Conservation (phyloP, 2,113 vertebrate genomes). For the Procapra przewalskii region DNA sequence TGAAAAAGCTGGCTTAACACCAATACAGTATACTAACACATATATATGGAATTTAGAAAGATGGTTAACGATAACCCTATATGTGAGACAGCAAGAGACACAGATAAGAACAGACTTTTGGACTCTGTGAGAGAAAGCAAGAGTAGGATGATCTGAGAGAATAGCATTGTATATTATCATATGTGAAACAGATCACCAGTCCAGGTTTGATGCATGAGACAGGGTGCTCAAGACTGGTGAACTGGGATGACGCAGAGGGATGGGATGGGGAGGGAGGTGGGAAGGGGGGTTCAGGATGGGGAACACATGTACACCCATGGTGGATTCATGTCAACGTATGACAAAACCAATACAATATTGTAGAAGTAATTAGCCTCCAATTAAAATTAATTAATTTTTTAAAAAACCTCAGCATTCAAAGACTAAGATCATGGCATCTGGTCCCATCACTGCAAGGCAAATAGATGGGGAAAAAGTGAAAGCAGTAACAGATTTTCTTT, state of each 20-base stretch:
- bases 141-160: neutral
- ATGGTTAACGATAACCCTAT: neutral
- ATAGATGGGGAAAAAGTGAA: neutral
- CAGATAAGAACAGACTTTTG: neutral
- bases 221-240: neutral
- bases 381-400: neutral
- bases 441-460: neutral
- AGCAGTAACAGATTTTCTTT: neutral
- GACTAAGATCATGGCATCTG: neutral
- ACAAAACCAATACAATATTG: neutral
- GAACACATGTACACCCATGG: neutral
- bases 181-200: neutral
- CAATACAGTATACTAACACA: neutral
- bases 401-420: neutral
- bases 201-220: neutral
- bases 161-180: neutral
- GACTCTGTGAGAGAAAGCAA: neutral
- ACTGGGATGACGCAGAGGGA: neutral
- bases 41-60: neutral
- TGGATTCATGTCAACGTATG: neutral
- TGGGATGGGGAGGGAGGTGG: neutral
- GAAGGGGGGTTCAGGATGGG: neutral
- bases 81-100: neutral
- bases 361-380: neutral
- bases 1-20: neutral